Conservation (phyloP, 2,113 vertebrate species). For the Plecotus auritus region DNA sequence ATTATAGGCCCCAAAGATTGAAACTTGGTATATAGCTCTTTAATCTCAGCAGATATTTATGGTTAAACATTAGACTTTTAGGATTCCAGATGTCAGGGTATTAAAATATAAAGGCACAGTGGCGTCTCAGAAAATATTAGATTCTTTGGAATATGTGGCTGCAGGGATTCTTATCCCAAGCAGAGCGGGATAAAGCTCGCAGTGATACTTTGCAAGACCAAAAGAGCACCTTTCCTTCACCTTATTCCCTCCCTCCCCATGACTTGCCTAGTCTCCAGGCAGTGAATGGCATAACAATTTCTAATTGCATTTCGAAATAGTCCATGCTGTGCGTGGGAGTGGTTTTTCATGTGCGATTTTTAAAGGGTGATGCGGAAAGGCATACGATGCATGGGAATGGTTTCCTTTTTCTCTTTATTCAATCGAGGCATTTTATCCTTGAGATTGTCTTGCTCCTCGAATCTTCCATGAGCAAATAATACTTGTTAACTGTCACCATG, state of each 20-base stretch:
- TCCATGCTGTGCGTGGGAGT: not conserved
- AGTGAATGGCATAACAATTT: not conserved
- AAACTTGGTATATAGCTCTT: conserved; percentile 74
- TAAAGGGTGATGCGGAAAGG: not conserved
- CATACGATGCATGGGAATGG: not conserved
- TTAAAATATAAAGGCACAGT: conserved; percentile 75
- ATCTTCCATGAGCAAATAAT: not conserved
- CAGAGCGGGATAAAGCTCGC: not conserved
- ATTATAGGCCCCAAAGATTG: conserved; percentile 76
- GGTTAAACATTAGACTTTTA: conserved; percentile 74
- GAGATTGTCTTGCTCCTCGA: not conserved
- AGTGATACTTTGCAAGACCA: conserved; percentile 18
- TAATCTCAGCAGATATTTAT: conserved; percentile 78
- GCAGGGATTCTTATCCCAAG: conserved; percentile 41
- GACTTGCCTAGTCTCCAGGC: not conserved
- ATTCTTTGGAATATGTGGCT: conserved; percentile 55
- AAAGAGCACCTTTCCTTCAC: not conserved
- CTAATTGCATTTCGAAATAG: not conserved
- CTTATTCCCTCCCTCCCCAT: not conserved
- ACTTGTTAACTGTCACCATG: not conserved
- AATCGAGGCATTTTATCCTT: not conserved
- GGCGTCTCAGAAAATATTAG: conserved; percentile 59
- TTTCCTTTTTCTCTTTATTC: conserved; percentile 31
- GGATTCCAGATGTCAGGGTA: conserved; percentile 73
- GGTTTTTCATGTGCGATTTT: conserved; percentile 14